Base-by-base conservation (phyloP, 2,113 vertebrate species). In the Atrichornis clamosus region DNA sequence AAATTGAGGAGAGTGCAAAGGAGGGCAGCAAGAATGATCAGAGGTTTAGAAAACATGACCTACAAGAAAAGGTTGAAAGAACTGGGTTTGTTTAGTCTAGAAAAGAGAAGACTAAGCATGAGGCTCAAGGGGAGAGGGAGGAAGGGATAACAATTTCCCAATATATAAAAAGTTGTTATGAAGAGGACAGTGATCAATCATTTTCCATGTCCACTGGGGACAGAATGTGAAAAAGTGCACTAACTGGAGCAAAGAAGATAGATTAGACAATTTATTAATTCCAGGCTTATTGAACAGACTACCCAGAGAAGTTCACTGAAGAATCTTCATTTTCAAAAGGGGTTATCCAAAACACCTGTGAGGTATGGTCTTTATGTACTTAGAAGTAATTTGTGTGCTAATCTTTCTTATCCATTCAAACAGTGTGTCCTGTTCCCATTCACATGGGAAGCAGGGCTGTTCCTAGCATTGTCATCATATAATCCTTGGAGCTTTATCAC, bases 11-110 rank as follows among this genome's bases (percentile, higher is more conserved):
- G 69, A 95, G 95, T 95, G 93, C 91, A 95, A 95, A 95, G 93
- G 96, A 95, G 94, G 95, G 20, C 62, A 89, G 64, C 50, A 95
- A 84, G 93, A 96, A 95, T 90, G 92, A 94, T 94, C 90, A 93
- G 92, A 90, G 94, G 90, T 95, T 97, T 93, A 86, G 89, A 97
- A 96, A 96, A 96, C 91, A 95, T 96, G 96, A 97, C 96, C 96
- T 95, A 81, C 60, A 72, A 95, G 89, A 84, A 95, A 95, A 95
- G 84, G 94, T 95, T 97, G 95, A 95, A 97, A 95, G 96, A 94
- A 72, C 44, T 56, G 52, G 80, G 52, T 96, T 97, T 97, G 95
- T 97, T 97, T 96, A 97, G 96, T 97, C 96, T 97, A 91, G 91
- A 94, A 96, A 95, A 84, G 77, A 87, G 93, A 97, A 97, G 95